These are phyloP conservation scores for Hypothenemus hampei DNA, from an alignment of 1,140 invertebrate genomes.

Conservation along the genomic window DNA sequence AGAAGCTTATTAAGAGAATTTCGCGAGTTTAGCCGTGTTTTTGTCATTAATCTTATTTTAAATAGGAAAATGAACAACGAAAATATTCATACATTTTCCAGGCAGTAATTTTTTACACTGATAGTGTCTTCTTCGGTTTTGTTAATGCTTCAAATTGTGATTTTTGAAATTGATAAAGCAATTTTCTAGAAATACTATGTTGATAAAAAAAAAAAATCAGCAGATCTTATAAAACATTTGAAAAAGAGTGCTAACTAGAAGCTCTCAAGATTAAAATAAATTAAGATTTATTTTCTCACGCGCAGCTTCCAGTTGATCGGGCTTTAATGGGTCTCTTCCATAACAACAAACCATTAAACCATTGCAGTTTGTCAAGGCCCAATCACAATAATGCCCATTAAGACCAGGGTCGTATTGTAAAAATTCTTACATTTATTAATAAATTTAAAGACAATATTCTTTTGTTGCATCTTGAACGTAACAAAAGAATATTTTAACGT, in stretches of 20 bases:
- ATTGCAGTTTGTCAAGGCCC: background rate
- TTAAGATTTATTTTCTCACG: constrained; percentile 18
- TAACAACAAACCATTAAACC: constrained; percentile 9
- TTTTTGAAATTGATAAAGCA: too few relatives aligned
- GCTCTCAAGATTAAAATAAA: too few relatives aligned
- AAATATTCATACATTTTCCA: background rate
- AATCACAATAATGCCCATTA: constrained; percentile 1
- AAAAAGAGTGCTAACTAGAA: too few relatives aligned
- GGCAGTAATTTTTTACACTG: background rate
- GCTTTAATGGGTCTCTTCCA: background rate
- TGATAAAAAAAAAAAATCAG: too few relatives aligned
- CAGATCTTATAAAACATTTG: too few relatives aligned
- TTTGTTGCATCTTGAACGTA: background rate
- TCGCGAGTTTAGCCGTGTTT: background rate
- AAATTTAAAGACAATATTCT: background rate
- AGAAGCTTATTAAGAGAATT: constrained; percentile 21
- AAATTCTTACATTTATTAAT: too few relatives aligned
- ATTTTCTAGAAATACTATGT: background rate
- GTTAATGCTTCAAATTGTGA: too few relatives aligned
- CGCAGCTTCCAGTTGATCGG: constrained; percentile 6
- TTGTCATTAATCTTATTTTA: background rate
- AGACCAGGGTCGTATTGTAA: background rate
- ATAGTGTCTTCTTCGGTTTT: too few relatives aligned
- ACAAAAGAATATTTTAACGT: too few relatives aligned
- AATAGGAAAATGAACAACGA: background rate